Base-by-base conservation (phyloP, 2,888 invertebrate genomes). In the Megamerina dolium region DNA sequence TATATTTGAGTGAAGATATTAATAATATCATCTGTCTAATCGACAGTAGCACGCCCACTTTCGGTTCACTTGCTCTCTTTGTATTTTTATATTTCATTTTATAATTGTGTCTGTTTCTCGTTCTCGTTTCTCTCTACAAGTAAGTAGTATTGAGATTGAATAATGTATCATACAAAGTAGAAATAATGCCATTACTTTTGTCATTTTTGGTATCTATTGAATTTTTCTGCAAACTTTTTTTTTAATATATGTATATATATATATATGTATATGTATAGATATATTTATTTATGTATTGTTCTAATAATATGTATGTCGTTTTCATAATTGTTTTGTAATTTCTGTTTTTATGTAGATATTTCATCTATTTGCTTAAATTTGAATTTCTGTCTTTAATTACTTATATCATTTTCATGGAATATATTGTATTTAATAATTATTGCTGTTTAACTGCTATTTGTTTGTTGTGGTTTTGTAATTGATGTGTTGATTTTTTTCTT, bases 1-100 rank as follows among this genome's bases (percentile, higher is more conserved):
- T n/a, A n/a, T 54, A 54, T 52, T 55, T 58, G 53, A 59, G 57
- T 58, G 54, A 56, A 59, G 57, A 56, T 54, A 54, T 52, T 50
- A n/a, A n/a, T n/a, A n/a, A n/a, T n/a, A n/a, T n/a, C n/a, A n/a
- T n/a, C n/a, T n/a, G n/a, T n/a, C n/a, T n/a, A n/a, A n/a, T n/a
- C n/a, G n/a, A n/a, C n/a, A n/a, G n/a, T n/a, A n/a, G n/a, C n/a
- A n/a, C n/a, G n/a, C n/a, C n/a, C n/a, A n/a, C n/a, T n/a, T n/a
- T n/a, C n/a, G n/a, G n/a, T n/a, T n/a, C n/a, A n/a, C n/a, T n/a
- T n/a, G n/a, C 49, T 48, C 53, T 48, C 42, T 49, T 49, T 47
- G 27, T 49, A 45, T 48, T 43, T 26, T 51, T 44, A 42, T 48
- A 45, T 29, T 41, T 43, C 42, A 32, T 54, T 50, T 49, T 51